Base-by-base conservation (phyloP, 1,140 invertebrate genomes). In the Apolygus lucorum region DNA sequence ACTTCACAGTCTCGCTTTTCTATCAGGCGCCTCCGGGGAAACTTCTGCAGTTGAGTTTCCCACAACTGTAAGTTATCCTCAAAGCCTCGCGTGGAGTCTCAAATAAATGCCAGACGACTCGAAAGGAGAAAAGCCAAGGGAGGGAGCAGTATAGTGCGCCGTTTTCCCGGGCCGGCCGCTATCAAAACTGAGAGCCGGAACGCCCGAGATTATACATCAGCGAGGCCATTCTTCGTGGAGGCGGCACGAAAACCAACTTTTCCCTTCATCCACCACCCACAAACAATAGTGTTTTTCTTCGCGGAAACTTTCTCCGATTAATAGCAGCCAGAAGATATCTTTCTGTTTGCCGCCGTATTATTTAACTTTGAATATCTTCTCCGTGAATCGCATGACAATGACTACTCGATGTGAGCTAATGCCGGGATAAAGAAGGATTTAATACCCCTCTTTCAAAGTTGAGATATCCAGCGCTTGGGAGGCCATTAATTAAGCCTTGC, bases 401-500 rank as follows among this genome's bases (percentile, higher is more conserved):
- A 59, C 11, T 59, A 59, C 54, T 59, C 4, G 54, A 59, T 59
- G 54, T 59, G 54, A 13, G 54, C 54, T 59, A 59, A 59, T 59
- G 54, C 54, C 54, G 22, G 54, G 54, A 59, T 59, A 59, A 59
- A 59, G 54, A 4, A 17, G 54, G 54, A 22, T 59, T 59, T 17
- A 59, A 59, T 59, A 59, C 54, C 54, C 54, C 22, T 59, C 54
- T 13, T 21, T 59, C 54, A 59, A 59, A 59, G 54, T 59, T 66
- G 28, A 66, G 64, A 66, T 66, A 66, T 66, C 64, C 17, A n/a
- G 28, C 29, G 64, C 29, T 26, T 63, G 27, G 26, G 25, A 66
- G 64, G 27, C 64, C 64, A 59, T 66, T 66, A 66, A 66, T 66
- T 66, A 66, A 34, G n/a, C 64, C 25, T n/a, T 13, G 64, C 64